Evolutionary conservation across 2,797 vertebrate genomes (phyloP).

Genomic region (Prunella strophiata): DNA sequence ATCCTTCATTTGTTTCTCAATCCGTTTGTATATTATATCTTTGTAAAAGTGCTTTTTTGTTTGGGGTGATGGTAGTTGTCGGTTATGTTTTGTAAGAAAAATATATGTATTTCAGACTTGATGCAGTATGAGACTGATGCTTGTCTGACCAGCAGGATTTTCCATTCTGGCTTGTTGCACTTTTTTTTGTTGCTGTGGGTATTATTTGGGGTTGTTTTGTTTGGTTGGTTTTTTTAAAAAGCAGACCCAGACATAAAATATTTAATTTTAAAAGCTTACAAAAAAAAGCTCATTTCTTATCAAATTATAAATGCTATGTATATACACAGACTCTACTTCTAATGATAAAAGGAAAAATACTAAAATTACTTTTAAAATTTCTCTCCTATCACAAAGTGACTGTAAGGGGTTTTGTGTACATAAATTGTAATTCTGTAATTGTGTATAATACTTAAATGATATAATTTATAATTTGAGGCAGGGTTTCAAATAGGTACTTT

Average conservation of each 20-base stretch:
- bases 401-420: rapidly evolving
- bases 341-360: background rate
- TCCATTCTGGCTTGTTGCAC: background rate
- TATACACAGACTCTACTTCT: background rate
- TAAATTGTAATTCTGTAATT: background rate
- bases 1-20: background rate
- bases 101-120: background rate
- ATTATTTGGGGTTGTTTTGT: background rate
- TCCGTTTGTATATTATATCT: background rate
- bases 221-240: background rate
- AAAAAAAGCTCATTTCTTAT: background rate
- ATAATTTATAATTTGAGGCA: background rate
- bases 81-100: background rate
- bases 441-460: background rate
- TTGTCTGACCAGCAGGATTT: background rate
- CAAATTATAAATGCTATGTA: background rate
- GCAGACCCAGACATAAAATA: background rate
- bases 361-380: background rate
- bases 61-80: background rate
- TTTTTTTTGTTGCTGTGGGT: background rate
- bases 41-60: background rate
- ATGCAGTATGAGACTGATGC: background rate
- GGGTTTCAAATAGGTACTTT: background rate
- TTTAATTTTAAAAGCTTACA: background rate
- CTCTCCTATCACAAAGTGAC: background rate